Base-by-base conservation (phyloP, 2,888 invertebrate species). In the Aelia acuminata region DNA sequence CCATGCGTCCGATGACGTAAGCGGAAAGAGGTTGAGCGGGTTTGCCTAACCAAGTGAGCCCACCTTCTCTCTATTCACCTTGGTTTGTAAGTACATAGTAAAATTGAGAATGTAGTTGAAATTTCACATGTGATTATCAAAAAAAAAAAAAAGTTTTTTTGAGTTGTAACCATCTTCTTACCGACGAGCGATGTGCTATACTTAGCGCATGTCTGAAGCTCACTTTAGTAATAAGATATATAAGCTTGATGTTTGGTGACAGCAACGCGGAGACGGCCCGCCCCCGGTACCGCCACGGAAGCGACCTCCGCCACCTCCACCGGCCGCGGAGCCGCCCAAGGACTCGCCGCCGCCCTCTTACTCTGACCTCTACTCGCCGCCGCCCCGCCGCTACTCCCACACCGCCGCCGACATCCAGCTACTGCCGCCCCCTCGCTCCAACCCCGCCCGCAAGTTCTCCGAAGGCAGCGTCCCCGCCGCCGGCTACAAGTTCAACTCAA, bases 281-380 rank as follows among this genome's bases (percentile, higher is more conserved):
- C 90, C 90, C 39, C 90, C 90, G 10, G 89, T 90, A 11, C 90
- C 90, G 18, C 89, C 89, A 35, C 88, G 90, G 88, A 92, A 93
- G 89, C 92, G 92, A 85, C 92, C 91, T 88, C 80, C 90, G 91
- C 94, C 92, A 31, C 92, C 94, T 0, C 90, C 90, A 13, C 90
- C 90, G 1, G 50, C 90, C 88, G 88, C 93, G 93, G 90, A 91
- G 89, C 80, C 90, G 84, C 88, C 90, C 20, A 85, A 86, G 80
- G 43, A 88, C 47, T 47, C 87, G 43, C 89, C 87, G 15, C 89
- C 90, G 5, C 89, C 89, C 13, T 84, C 89, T 8, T 90, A 90
- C 70, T 88, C 89, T 13, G 89, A 89, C 84, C 88, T 89, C n/a
- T 89, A 89, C 85, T 89, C 89, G 11, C 88, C 84, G n/a, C 91